Percentiles rank a stretch among this genome's conserved stretches.
These are phyloP conservation scores for Oryzias woworae DNA, from an alignment of 2,113 vertebrate genomes.

Conservation along the genomic window DNA sequence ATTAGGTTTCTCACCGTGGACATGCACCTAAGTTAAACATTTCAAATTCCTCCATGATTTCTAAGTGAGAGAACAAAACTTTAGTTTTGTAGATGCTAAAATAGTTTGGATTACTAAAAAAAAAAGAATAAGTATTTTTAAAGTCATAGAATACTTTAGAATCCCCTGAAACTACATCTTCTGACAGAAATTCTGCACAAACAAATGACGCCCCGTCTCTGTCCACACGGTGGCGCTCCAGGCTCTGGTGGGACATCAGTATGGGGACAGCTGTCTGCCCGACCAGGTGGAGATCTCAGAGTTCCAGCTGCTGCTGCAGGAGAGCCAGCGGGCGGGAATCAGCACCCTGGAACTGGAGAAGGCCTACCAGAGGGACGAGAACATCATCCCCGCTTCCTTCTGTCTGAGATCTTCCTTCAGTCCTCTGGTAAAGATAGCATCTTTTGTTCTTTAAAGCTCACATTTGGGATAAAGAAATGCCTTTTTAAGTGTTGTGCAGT, in stretches of 20 bases:
- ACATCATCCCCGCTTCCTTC: conserved; percentile 74
- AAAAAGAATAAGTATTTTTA: no score
- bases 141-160: no score
- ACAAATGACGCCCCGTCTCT: conserved; percentile 21
- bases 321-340: conserved; percentile 61
- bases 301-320: conserved; percentile 74
- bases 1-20: no score
- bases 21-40: no score
- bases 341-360: conserved; percentile 67
- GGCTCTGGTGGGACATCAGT: conserved; percentile 78
- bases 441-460: not conserved
- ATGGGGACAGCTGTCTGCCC: conserved; percentile 68
- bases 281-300: conserved; percentile 74
- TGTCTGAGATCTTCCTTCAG: conserved; percentile 36
- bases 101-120: no score
- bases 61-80: no score
- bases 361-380: conserved; percentile 79
- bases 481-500: not conserved
- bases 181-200: not conserved
- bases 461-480: not conserved
- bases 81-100: no score
- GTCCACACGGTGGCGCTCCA: conserved; percentile 55
- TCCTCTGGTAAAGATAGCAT: conserved; percentile 29
- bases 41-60: no score
- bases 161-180: no score